phyloP scores from a whole-genome alignment of 2,888 invertebrate genomes.

The Sinodicranocentrus sp. region DNA sequence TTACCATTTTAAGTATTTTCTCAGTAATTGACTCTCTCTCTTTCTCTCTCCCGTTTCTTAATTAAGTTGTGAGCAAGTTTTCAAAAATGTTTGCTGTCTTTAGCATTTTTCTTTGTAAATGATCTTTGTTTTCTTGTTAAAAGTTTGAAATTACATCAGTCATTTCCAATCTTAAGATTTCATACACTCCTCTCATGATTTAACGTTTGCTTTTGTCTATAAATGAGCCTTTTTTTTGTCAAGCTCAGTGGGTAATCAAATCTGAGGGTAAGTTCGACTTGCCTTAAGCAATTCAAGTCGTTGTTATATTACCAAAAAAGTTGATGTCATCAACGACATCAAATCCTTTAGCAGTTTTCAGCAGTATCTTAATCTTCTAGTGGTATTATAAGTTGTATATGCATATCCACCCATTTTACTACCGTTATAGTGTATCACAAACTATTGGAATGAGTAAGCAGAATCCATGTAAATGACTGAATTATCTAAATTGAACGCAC shows the following conservation, averaged over 20 bases:
- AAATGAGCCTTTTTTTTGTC: background rate
- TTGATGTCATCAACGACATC: background rate
- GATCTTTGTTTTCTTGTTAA: constrained; percentile 22
- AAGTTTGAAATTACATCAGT: constrained; percentile 20
- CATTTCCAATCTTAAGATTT: constrained; percentile 4
- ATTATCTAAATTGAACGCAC: constrained; percentile 10
- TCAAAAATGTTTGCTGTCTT: background rate
- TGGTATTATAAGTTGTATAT: no score
- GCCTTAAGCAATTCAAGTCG: background rate
- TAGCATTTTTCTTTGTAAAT: background rate
- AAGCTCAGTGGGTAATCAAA: background rate
- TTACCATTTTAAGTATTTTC: background rate
- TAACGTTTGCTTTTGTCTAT: background rate
- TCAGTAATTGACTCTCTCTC: background rate
- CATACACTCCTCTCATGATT: no score
- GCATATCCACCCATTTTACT: no score
- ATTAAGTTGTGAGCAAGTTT: constrained; percentile 11
- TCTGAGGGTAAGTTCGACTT: background rate
- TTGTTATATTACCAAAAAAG: constrained; percentile 14
- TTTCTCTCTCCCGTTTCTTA: background rate
- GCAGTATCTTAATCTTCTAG: no score
- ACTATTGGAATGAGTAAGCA: background rate
- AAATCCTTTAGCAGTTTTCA: background rate
- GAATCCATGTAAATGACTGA: background rate
- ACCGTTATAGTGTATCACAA: no score